A percentile compares a stretch with the other conserved stretches of the same genome.
Conservation (phyloP, 2,797 vertebrate genomes). For the Sebastes kiyomatsui region DNA sequence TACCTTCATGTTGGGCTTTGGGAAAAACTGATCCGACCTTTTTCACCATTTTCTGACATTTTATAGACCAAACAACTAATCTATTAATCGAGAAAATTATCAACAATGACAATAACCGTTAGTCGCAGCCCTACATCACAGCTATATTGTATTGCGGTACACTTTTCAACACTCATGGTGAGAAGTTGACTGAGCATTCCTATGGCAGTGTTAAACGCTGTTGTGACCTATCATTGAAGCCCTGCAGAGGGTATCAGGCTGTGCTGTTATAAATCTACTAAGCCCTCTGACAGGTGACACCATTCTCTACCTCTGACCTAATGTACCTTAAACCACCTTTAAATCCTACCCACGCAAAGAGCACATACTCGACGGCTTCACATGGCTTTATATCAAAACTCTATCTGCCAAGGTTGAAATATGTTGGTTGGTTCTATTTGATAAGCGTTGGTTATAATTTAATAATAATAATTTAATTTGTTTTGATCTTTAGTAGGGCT, state of each 20-base stretch:
- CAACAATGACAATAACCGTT: too few relatives aligned
- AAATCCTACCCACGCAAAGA: neutral
- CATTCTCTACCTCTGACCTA: neutral
- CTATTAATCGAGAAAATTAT: rapidly evolving
- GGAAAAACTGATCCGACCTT: too few relatives aligned
- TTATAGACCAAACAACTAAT: too few relatives aligned
- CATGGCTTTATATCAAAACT: too few relatives aligned
- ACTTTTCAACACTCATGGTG: neutral
- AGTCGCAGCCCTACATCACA: too few relatives aligned
- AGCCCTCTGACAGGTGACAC: neutral
- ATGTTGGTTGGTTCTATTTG: neutral
- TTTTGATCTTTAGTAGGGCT: too few relatives aligned
- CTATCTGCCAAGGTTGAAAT: neutral
- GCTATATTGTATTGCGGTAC: neutral
- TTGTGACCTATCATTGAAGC: neutral
- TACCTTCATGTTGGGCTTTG: too few relatives aligned
- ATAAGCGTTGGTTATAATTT: too few relatives aligned
- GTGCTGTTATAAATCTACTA: neutral
- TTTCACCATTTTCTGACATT: too few relatives aligned
- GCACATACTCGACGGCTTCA: neutral
- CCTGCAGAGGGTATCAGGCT: neutral
- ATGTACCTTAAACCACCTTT: neutral
- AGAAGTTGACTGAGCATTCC: neutral
- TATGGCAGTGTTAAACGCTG: neutral
- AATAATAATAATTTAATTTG: too few relatives aligned